These are phyloP conservation scores for Cherax destructor DNA, from an alignment of 1,140 invertebrate species.

Conservation along the genomic window DNA sequence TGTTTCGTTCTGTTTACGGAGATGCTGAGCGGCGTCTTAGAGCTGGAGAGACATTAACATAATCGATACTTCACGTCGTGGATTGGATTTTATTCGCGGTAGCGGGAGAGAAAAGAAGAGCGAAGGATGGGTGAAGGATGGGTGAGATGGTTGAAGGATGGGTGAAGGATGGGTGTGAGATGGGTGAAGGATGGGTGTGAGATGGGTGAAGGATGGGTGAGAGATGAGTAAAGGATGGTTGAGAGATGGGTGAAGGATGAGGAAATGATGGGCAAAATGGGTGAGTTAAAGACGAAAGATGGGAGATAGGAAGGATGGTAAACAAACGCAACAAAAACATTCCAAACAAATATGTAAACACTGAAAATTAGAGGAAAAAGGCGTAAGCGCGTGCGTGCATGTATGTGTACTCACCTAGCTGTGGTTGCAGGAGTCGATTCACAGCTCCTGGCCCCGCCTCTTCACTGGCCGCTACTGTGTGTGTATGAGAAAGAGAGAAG, in stretches of 20 bases:
- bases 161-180: neutral
- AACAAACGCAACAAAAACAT: neutral
- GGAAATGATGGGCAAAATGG: no score
- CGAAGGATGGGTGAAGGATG: neutral
- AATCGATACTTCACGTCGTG: neutral
- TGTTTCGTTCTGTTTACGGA: neutral
- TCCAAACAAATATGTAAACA: no score
- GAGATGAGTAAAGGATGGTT: no score
- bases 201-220: no score
- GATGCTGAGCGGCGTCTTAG: conserved; percentile 3
- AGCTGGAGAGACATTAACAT: neutral
- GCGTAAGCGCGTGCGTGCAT: no score
- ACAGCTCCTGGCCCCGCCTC: no score
- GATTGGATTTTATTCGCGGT: neutral
- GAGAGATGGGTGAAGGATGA: neutral
- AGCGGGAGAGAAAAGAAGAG: neutral
- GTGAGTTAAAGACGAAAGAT: neutral
- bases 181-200: neutral
- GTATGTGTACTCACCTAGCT: no score
- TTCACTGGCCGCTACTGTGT: no score
- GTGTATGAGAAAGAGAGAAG: no score
- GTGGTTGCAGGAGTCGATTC: no score
- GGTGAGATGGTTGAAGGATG: neutral
- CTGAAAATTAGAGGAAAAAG: no score
- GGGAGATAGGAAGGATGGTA: neutral